phyloP scores from a whole-genome alignment of 2,888 invertebrate genomes.

The Conus canariensis region DNA sequence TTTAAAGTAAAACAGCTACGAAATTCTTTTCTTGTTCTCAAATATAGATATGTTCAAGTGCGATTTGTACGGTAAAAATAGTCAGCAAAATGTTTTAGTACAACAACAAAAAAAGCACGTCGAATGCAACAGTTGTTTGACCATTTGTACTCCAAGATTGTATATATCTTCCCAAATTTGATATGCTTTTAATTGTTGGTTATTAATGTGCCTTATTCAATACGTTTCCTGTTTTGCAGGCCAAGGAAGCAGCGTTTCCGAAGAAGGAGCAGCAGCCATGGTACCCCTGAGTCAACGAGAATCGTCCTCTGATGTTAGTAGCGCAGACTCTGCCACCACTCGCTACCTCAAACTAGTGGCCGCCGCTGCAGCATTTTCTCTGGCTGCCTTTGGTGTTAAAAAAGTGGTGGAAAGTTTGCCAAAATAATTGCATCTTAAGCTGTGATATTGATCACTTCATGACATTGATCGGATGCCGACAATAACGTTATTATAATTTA shows the following conservation, averaged over 20 bases:
- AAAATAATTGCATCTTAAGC: slow-evolving; percentile 24
- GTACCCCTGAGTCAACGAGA: slow-evolving; percentile 37
- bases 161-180: too few species aligned
- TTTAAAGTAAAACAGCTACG: too few species aligned
- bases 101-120: too few species aligned
- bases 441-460: background rate
- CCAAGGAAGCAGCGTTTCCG: slow-evolving; percentile 42
- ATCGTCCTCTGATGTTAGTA: slow-evolving; percentile 50
- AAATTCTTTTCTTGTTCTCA: too few species aligned
- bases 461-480: background rate
- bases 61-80: too few species aligned
- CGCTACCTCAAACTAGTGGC: slow-evolving; percentile 56
- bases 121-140: too few species aligned
- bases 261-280: slow-evolving; percentile 38
- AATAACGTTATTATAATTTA: background rate
- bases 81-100: too few species aligned
- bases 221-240: slow-evolving; percentile 25
- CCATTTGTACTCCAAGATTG: too few species aligned
- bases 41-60: too few species aligned
- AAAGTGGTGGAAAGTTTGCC: slow-evolving; percentile 51
- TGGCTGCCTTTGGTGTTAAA: slow-evolving; percentile 55
- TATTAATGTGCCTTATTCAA: too few species aligned
- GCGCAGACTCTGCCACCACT: slow-evolving; percentile 37
- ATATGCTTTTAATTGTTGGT: too few species aligned
- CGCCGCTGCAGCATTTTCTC: slow-evolving; percentile 54